A percentile compares a stretch with the other conserved stretches of the same genome.
phyloP scores from a whole-genome alignment of 2,113 vertebrate genomes.

The Boleophthalmus pectinirostris region DNA sequence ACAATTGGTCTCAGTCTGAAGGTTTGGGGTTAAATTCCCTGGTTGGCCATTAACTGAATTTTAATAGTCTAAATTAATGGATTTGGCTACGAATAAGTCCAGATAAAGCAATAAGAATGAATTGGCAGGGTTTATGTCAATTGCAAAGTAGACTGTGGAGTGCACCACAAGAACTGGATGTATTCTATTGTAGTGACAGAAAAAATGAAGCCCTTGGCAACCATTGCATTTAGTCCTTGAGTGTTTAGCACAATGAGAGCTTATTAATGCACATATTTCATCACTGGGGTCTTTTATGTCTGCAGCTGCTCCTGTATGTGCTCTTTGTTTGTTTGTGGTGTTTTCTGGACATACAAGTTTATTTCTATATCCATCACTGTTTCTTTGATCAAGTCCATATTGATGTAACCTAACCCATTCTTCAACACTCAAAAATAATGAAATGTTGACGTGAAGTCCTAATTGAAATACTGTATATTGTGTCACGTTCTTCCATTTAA shows the following conservation, averaged over 20 bases:
- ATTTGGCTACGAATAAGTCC: not conserved
- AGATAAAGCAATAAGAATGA: not conserved
- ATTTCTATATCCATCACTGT: not conserved
- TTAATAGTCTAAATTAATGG: not conserved
- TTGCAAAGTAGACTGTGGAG: no score
- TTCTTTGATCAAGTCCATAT: not conserved
- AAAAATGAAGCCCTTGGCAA: not conserved
- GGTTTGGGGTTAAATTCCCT: no score
- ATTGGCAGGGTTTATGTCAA: not conserved
- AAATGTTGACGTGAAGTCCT: not conserved
- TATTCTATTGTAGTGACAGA: not conserved
- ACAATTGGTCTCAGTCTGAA: no score
- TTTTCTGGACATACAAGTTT: not conserved
- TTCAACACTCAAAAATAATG: not conserved
- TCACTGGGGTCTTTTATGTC: not conserved
- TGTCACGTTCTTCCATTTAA: no score
- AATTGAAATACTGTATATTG: no score
- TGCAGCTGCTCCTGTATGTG: not conserved
- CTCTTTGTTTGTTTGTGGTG: not conserved
- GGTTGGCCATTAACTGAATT: not conserved
- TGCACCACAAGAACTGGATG: no score
- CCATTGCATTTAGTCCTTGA: constrained; percentile 12
- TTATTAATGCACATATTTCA: not conserved
- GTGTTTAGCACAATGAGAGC: not conserved
- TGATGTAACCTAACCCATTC: not conserved